Conservation (phyloP, 2,888 invertebrate genomes). For the Pandemis corylana region DNA sequence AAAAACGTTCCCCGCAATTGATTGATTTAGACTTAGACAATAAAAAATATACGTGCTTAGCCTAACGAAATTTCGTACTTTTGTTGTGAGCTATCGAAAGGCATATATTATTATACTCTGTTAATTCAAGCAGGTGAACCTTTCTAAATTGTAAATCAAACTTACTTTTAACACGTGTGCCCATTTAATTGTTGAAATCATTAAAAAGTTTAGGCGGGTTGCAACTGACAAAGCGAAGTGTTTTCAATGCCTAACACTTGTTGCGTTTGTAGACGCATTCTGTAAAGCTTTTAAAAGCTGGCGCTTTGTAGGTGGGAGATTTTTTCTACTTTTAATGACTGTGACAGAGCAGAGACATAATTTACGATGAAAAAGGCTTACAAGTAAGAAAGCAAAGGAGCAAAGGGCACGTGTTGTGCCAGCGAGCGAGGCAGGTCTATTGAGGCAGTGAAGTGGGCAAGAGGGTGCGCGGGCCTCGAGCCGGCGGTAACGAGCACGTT, state of each 20-base stretch:
- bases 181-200: not conserved
- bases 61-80: conserved; percentile 19
- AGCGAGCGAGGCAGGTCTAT: conserved; percentile 22
- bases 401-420: conserved; percentile 31
- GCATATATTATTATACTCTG: not conserved
- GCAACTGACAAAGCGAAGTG: conserved; percentile 13
- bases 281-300: not conserved
- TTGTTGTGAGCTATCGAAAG: conserved; percentile 10
- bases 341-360: conserved; percentile 26
- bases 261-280: not conserved
- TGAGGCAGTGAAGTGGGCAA: conserved; percentile 35
- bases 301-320: not conserved
- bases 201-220: conserved; percentile 18
- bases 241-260: conserved; percentile 6
- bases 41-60: conserved; percentile 18
- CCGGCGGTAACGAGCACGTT: conserved; percentile 37
- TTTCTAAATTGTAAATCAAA: not conserved
- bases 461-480: conserved; percentile 21
- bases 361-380: conserved; percentile 33
- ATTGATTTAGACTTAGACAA: conserved; percentile 36
- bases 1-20: conserved; percentile 36
- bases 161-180: not conserved
- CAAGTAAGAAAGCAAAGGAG: conserved; percentile 11
- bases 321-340: conserved; percentile 33
- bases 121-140: not conserved